Evolutionary conservation across 2,797 vertebrate species (phyloP), one percentile per base, ranked within the genome.

Genomic region (Phaenicophaeus curvirostris): DNA sequence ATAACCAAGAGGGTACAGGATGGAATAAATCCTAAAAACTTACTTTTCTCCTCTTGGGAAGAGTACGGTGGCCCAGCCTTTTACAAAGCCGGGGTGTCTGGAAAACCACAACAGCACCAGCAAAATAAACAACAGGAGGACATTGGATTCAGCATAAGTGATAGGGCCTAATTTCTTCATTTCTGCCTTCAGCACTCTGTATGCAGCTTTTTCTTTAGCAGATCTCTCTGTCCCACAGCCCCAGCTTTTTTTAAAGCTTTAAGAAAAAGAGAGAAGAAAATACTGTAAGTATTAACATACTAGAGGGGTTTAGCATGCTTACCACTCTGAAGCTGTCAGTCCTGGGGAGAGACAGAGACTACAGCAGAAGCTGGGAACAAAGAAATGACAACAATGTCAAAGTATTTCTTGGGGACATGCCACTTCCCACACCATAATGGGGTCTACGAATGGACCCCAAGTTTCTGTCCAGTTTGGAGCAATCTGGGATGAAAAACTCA

Each of bases 21-120:
- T n/a, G 15, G 54, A 1, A 86, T 85, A 73, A 67, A 0, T 0
- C 1, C 7, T 9, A 50, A 80, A 84, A 79, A 97, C 98, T 89
- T 96, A 99, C 99, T 99, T 98, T 95, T 89, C 98, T 94, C 80
- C 97, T 97, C 85, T 98, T 98, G 97, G 67, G 85, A 99, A 99
- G 86, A 98, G 90, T 5, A 96, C 9, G 8, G 97, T 97, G 23
- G 98, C 98, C 99, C 99, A 99, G 95, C 99, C 99, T 3, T 96
- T 93, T 67, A 99, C 87, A 95, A 99, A 99, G 78, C 99, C 99
- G 0, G 99, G 99, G 72, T 99, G 98, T 71, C 99, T 98, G 66
- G 98, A 97, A 97, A 99, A 99, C 99, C 99, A 99, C 94, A 99
- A 93, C 42, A 98, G 21, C 58, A 99, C 97, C 84, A 99, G 97